Conservation (phyloP, 2,797 vertebrate genomes). For the Tragopan temminckii region DNA sequence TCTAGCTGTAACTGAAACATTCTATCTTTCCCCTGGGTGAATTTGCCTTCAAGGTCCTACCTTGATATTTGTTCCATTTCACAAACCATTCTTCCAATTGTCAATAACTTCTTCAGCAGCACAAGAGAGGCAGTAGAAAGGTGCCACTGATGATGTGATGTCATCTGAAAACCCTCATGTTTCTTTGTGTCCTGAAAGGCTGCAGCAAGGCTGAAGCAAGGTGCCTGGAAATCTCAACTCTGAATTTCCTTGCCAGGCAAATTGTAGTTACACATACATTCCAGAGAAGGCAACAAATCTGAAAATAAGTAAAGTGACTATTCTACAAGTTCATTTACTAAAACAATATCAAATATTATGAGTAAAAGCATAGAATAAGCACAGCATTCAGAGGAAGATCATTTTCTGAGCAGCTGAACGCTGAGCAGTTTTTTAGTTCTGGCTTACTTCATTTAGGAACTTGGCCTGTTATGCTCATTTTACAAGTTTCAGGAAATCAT, state of each 20-base stretch:
- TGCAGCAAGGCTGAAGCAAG: background rate
- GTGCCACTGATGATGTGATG: background rate
- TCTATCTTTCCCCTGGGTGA: background rate
- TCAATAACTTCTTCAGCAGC: background rate
- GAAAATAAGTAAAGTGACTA: background rate
- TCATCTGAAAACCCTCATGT: background rate
- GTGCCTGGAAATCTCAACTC: background rate
- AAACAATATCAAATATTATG: background rate
- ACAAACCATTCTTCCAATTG: background rate
- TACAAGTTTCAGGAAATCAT: background rate
- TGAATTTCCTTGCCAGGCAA: background rate
- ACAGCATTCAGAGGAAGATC: background rate
- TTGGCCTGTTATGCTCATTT: background rate
- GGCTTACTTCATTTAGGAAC: background rate
- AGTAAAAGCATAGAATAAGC: background rate
- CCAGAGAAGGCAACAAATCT: background rate
- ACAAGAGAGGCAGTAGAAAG: background rate
- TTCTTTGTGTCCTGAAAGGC: background rate
- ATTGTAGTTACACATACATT: background rate
- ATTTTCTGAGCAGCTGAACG: accelerated
- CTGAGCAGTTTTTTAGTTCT: background rate
- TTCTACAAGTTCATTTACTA: background rate
- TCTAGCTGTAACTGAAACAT: background rate
- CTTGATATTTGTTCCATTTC: background rate
- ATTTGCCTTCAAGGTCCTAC: background rate